Base-by-base conservation (phyloP, 1,140 invertebrate species). In the Brachionus rotundiformis region DNA sequence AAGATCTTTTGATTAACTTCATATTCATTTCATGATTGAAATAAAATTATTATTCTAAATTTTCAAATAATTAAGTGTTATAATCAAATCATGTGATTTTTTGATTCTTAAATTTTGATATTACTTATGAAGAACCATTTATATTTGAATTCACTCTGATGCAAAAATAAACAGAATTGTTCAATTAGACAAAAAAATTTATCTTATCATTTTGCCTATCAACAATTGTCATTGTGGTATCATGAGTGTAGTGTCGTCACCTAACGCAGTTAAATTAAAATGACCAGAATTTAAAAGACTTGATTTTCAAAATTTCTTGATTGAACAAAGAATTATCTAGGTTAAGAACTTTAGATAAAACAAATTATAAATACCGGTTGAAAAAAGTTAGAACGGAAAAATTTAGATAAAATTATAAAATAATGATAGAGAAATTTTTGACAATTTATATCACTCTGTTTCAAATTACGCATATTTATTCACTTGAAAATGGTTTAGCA, bases 401-500 rank as follows among this genome's bases (percentile, higher is more conserved):
- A 36, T 39, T 68, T 68, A 39, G 63, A 68, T 68, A 68, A 63
- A n/a, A 63, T 36, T 68, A n/a, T 68, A 36, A 36, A 36, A 33
- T 8, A 33, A 33, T 68, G 27, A 33, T 68, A 36, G 4, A 7
- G 19, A 39, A 19, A 19, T 36, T 39, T 33, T 73, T 73, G 36
- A 25, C 36, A 73, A 44, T 73, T 44, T 73, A 39, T 73, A 44
- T 73, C 11, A 11, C 19, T 3, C 11, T 44, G 8, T 44, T 73
- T 11, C 39, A 73, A 44, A 44, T 44, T 25, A 73, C 16, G n/a
- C 8, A 41, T 11, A 73, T 73, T 25, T 25, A 16, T 44, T 44
- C 44, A 33, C 83, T 88, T 27, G 84, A 88, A 82, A 88, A 88
- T 84, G 87, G 87, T 11, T 82, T 88, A 41, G 87, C 86, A 23